Evolutionary conservation across 2,888 invertebrate genomes (phyloP).

Genomic region (Drosophila ochracea): DNA sequence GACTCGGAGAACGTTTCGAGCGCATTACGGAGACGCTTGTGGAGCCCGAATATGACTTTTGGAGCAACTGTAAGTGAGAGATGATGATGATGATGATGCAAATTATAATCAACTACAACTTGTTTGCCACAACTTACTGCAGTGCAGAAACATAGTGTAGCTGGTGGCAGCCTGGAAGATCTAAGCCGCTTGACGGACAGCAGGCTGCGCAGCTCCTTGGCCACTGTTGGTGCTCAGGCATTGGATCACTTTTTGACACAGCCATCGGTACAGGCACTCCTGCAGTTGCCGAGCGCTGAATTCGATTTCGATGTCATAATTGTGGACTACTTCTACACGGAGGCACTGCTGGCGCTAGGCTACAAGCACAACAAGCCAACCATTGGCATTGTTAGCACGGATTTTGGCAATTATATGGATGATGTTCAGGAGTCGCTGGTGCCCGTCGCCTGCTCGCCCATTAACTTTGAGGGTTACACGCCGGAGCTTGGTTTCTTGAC

Average conservation of each 20-base stretch:
- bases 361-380: conserved; percentile 84
- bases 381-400: conserved; percentile 84
- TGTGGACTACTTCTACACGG: conserved; percentile 85
- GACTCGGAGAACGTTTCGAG: conserved; percentile 82
- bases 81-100: neutral
- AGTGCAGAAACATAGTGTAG: conserved; percentile 69
- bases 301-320: conserved; percentile 85
- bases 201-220: conserved; percentile 74
- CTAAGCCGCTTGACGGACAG: conserved; percentile 55
- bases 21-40: conserved; percentile 81
- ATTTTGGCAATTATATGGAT: conserved; percentile 85
- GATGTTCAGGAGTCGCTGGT: conserved; percentile 85
- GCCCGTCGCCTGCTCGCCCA: conserved; percentile 86
- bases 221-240: conserved; percentile 72
- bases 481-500: conserved; percentile 85
- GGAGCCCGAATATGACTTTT: conserved; percentile 80
- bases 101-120: neutral
- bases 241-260: conserved; percentile 80
- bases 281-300: conserved; percentile 75
- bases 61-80: conserved; percentile 76
- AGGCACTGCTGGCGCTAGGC: conserved; percentile 84
- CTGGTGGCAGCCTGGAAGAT: conserved; percentile 60
- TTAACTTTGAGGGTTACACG: conserved; percentile 82
- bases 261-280: conserved; percentile 58
- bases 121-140: neutral